Evolutionary conservation across 2,888 invertebrate species (phyloP), one percentile per base, ranked within the genome.

Genomic region (Charanyca ferruginea): DNA sequence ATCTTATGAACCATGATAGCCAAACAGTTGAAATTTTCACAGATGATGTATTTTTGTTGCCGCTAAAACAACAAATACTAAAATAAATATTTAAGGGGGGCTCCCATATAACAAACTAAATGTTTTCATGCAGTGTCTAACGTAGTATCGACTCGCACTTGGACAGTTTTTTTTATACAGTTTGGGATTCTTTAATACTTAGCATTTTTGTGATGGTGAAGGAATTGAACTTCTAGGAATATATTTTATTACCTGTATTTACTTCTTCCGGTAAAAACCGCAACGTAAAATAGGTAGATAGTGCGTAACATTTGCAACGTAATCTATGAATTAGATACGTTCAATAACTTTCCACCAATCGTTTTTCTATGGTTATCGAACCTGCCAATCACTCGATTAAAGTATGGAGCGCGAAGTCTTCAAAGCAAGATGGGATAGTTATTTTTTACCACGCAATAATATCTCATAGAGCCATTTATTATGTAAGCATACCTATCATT

Each of bases 311-410:
- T 57, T 69, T 32, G 22, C 2, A 70, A 22, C 71, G 57, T 45
- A 71, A 59, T 63, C 55, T 52, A 22, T 16, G 11, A 18, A 71
- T 70, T 52, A 55, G 63, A 63, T 54, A 60, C 44, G 62, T 63
- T 55, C 55, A 51, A 74, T 73, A 73, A 68, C 55, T 68, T 67
- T 47, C 69, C 52, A 41, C 20, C 18, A 42, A 35, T 60, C 58
- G 54, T 51, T 64, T 70, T 65, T 44, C 47, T 54, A 58, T 49
- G 60, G 75, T 58, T 75, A 61, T 54, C 23, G 64, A 74, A 62
- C 45, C 58, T 51, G 65, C 61, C 74, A 59, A 74, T 69, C 67
- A 57, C 38, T 79, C 66, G 62, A 66, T 76, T 63, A 41, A 42
- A 75, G 42, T 44, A 55, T 66, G 38, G 65, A 41, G 54, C 67